Evolutionary conservation across 2,888 invertebrate species (phyloP), one percentile per base, ranked within the genome.

Genomic region (Drosophila nigricruria): DNA sequence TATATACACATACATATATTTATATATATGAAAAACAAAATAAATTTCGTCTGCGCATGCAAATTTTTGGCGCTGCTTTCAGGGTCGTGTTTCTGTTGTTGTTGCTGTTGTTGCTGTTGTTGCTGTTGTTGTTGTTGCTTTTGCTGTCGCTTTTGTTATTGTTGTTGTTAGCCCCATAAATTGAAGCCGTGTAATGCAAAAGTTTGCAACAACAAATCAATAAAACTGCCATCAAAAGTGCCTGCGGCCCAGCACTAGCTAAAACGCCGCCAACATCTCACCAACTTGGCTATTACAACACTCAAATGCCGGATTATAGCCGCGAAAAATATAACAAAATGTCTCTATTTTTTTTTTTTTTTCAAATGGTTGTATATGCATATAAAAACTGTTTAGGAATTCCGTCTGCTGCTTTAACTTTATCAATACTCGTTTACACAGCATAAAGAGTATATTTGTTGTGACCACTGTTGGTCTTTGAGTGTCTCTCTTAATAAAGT

Each of bases 151-250:
- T n/a, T n/a, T n/a, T n/a, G n/a, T n/a, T n/a, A n/a, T n/a, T n/a
- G 30, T 38, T 73, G 47, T 36, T 79, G 65, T 45, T 50, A 52
- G 70, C 52, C 56, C 75, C 79, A 88, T 79, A 89, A 88, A 88
- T 84, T 84, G 50, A 58, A 64, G 75, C 49, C 74, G 65, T 69
- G 70, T 73, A 69, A 67, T 68, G 67, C 58, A 64, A 74, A 87
- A 83, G 67, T 81, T 87, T 71, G 57, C 80, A 68, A 62, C 81
- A 87, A 77, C 81, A 81, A 89, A 83, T 83, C 83, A 89, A 89
- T 83, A 84, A 89, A 83, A 84, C 69, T 71, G 82, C 85, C 85
- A 73, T 84, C 74, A 87, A 53, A 66, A 77, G 78, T 72, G 71
- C 64, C 65, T 67, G 70, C 50, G 54, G 64, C 38, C 38, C 63